Percentiles rank a stretch among this genome's conserved stretches.
These are phyloP conservation scores for Saccostrea echinata DNA, from an alignment of 1,140 invertebrate genomes.

Conservation along the genomic window DNA sequence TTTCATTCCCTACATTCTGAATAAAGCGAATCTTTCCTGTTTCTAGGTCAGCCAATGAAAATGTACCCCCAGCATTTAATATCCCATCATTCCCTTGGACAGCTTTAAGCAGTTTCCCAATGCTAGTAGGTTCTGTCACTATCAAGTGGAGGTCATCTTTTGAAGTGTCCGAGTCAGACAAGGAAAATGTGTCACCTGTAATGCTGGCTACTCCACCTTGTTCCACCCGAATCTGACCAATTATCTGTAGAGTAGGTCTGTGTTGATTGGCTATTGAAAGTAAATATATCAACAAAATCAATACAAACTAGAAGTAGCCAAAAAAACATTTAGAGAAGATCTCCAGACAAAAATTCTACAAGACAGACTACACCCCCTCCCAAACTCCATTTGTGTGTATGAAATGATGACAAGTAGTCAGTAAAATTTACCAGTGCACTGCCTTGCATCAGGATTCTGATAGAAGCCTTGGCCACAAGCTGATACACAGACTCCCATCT, in stretches of 20 bases:
- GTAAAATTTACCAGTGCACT: constrained; percentile 58
- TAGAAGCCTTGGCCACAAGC: constrained; percentile 59
- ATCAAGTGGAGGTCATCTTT: constrained; percentile 52
- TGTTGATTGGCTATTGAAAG: constrained; percentile 55
- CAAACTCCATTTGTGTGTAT: background rate
- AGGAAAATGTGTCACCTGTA: constrained; percentile 52
- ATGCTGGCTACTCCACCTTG: constrained; percentile 50
- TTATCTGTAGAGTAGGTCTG: constrained; percentile 55
- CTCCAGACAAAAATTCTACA: too few species aligned
- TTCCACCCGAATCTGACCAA: constrained; percentile 56
- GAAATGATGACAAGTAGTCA: background rate
- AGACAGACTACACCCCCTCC: too few species aligned
- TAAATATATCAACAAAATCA: background rate
- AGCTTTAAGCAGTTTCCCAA: constrained; percentile 62
- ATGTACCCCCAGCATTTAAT: constrained; percentile 56
- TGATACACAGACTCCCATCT: constrained; percentile 58
- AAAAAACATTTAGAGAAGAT: too few species aligned
- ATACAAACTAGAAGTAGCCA: background rate
- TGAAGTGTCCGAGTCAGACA: constrained; percentile 62
- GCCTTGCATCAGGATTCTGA: constrained; percentile 49
- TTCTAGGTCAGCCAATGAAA: constrained; percentile 59
- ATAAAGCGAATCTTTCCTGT: constrained; percentile 62
- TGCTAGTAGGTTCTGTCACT: constrained; percentile 51
- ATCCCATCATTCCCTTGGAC: constrained; percentile 56
- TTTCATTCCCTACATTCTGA: constrained; percentile 32